Conservation (phyloP, 2,888 invertebrate species). For the Thera britannica region DNA sequence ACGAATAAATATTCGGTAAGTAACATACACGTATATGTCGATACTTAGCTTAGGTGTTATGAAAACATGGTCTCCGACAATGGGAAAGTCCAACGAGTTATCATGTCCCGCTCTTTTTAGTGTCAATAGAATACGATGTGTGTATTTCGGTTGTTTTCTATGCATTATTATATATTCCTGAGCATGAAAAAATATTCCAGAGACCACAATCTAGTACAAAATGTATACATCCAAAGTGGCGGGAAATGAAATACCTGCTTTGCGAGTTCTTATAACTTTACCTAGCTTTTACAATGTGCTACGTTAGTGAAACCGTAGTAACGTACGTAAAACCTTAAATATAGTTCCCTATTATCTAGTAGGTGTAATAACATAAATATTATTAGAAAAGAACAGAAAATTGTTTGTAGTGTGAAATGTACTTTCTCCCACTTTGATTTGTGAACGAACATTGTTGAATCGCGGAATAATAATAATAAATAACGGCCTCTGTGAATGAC, state of each 20-base stretch:
- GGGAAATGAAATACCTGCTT: slow-evolving; percentile 57
- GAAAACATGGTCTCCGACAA: slow-evolving; percentile 64
- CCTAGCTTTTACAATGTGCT: background rate
- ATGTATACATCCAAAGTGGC: slow-evolving; percentile 58
- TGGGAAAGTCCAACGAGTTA: slow-evolving; percentile 76
- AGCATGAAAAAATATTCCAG: background rate
- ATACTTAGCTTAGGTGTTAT: slow-evolving; percentile 47
- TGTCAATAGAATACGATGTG: slow-evolving; percentile 58
- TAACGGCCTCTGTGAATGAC: slow-evolving; percentile 33
- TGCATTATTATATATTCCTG: background rate
- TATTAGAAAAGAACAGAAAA: background rate
- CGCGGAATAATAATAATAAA: slow-evolving; percentile 12
- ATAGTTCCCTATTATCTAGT: background rate
- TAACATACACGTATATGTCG: slow-evolving; percentile 50
- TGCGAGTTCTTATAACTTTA: background rate
- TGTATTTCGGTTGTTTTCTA: slow-evolving; percentile 4
- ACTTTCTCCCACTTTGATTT: slow-evolving; percentile 16
- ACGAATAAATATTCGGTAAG: slow-evolving; percentile 89
- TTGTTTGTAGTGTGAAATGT: background rate
- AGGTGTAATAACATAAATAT: background rate
- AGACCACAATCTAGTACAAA: slow-evolving; percentile 1
- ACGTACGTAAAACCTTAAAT: background rate
- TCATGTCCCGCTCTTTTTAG: slow-evolving; percentile 82
- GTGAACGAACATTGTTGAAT: background rate
- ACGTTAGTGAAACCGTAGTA: background rate